These are phyloP conservation scores for Stomatorhinus ivindoensis DNA, from an alignment of 2,113 vertebrate genomes.

Conservation along the genomic window DNA sequence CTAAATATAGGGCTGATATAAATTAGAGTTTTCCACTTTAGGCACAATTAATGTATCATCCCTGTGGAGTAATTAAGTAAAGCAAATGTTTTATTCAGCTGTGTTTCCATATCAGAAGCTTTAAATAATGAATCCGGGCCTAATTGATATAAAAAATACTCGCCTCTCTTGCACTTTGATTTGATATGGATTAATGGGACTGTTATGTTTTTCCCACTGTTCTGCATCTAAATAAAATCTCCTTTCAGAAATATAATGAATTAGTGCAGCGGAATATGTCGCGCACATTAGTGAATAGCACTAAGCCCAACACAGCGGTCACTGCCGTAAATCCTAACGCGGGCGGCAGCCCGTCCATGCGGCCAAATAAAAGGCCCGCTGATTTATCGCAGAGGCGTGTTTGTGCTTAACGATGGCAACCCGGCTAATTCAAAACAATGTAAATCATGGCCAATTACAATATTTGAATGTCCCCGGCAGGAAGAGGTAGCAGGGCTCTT, in stretches of 20 bases:
- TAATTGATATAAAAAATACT: not conserved
- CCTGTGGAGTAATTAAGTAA: not conserved
- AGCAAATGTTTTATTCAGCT: not conserved
- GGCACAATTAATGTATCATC: not conserved
- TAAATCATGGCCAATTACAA: constrained; percentile 76
- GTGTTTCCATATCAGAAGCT: not conserved
- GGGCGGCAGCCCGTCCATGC: not conserved
- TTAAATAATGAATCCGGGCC: not conserved
- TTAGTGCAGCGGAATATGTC: not conserved
- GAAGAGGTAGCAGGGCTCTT: not conserved
- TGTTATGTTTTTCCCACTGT: not conserved
- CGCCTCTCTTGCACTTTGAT: not conserved
- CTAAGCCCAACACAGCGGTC: not conserved
- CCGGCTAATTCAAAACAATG: constrained; percentile 79
- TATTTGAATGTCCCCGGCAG: constrained; percentile 63
- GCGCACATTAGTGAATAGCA: not conserved
- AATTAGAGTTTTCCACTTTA: not conserved
- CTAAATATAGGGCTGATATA: not conserved
- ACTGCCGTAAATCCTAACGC: not conserved
- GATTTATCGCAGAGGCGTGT: constrained; percentile 45
- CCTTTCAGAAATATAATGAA: not conserved
- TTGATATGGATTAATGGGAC: not conserved
- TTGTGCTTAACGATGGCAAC: constrained; percentile 74
- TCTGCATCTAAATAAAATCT: not conserved
- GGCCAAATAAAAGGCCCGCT: not conserved